phyloP scores from a whole-genome alignment of 1,140 invertebrate genomes.

The Eriosoma lanigerum region DNA sequence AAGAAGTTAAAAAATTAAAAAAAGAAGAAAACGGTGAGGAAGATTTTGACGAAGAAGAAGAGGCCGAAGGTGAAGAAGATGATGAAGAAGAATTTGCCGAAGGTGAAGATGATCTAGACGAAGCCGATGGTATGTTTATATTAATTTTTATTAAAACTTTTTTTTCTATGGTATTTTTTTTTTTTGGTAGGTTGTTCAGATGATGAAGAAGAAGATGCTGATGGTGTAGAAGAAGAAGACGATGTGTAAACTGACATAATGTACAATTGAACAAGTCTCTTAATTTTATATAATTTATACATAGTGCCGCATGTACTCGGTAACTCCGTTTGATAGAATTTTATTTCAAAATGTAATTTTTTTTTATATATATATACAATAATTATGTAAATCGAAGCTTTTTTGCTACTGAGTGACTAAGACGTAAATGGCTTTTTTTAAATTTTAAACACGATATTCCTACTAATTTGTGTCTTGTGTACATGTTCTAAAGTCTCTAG shows the following conservation, averaged over 20 bases:
- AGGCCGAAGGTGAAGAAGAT: constrained; percentile 39
- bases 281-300: constrained; percentile 52
- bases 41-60: constrained; percentile 47
- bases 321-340: constrained; percentile 50
- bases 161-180: neutral
- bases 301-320: constrained; percentile 50
- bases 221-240: constrained; percentile 39
- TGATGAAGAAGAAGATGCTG: constrained; percentile 30
- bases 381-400: constrained; percentile 43
- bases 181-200: constrained; percentile 35
- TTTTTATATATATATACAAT: constrained; percentile 29
- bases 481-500: constrained; percentile 45
- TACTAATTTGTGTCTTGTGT: constrained; percentile 47
- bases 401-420: constrained; percentile 51
- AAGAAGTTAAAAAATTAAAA: constrained; percentile 47
- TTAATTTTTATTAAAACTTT: neutral
- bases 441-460: constrained; percentile 38
- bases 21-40: constrained; percentile 46
- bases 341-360: constrained; percentile 50
- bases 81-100: constrained; percentile 44
- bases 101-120: constrained; percentile 45
- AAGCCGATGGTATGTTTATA: constrained; percentile 42
- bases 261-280: constrained; percentile 52
- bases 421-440: constrained; percentile 28
- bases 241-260: constrained; percentile 50